Base-by-base conservation (phyloP, 2,888 invertebrate genomes). In the Cataglyphis rosenhaueri region DNA sequence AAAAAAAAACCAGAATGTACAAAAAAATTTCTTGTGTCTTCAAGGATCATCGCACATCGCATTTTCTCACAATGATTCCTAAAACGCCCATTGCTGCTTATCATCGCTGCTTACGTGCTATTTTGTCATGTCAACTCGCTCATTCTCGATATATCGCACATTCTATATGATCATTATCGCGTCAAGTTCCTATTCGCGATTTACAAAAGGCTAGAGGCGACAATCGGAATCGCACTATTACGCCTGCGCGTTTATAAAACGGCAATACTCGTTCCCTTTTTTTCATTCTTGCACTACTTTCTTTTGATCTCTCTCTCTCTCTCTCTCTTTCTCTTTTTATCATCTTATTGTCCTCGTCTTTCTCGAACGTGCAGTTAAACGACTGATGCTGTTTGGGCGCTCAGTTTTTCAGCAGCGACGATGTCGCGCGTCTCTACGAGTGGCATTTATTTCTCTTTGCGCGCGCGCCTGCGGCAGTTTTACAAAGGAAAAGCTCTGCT, bases 391-490 rank as follows among this genome's bases (percentile, higher is more conserved):
- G 88, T 61, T 87, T 82, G 75, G 59, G 62, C 71, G 81, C 82
- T 81, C 76, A 73, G 81, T 87, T 83, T 87, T 84, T 81, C 38
- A 81, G 61, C 74, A 65, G 35, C 62, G 21, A 25, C 82, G 70
- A 61, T 76, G 70, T 68, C 61, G 44, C 48, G 57, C 66, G 78
- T 78, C 25, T 82, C 71, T 64, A 82, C 79, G 81, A 66, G 76
- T 48, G 65, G 83, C 88, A 88, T 88, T 88, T 88, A 88, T 88
- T 87, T 87, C 86, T 85, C 89, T 85, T 85, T 82, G 81, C 78
- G 21, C 78, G 81, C 64, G 38, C 38, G n/a, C 48, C 48, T 48
- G 48, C 48, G 48, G 12, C 75, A 71, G 68, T 85, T 75, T 57
- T n/a, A 70, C 82, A 74, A 82, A 82, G 78, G 78, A 74, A 83